Conservation (phyloP, 2,797 vertebrate species). For the Chanos chanos region DNA sequence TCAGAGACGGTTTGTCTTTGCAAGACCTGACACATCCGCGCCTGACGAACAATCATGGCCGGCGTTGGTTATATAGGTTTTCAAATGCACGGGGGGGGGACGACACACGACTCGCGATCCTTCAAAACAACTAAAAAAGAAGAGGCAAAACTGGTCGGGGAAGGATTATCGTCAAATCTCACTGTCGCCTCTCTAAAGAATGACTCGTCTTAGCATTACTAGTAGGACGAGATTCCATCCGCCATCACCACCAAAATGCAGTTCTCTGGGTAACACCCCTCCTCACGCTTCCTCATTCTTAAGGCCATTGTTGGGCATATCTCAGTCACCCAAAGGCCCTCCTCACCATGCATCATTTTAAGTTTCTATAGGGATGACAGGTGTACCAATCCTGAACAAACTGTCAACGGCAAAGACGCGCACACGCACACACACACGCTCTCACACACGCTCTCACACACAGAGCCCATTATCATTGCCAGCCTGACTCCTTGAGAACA, state of each 20-base stretch:
- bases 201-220: slow-evolving; percentile 48
- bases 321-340: slow-evolving; percentile 41
- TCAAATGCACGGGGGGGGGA: too few species aligned
- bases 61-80: too few species aligned
- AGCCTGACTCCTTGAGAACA: too few species aligned
- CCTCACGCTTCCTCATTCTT: slow-evolving; percentile 82
- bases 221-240: slow-evolving; percentile 71
- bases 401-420: background rate
- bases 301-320: slow-evolving; percentile 43
- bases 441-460: slow-evolving; percentile 2
- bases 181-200: slow-evolving; percentile 28
- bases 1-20: too few species aligned
- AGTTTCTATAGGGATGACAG: slow-evolving; percentile 56
- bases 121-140: too few species aligned
- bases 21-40: too few species aligned
- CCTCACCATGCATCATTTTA: slow-evolving; percentile 31
- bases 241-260: slow-evolving; percentile 47
- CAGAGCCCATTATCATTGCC: slow-evolving; percentile 33
- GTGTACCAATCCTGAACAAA: slow-evolving; percentile 47
- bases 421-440: slow-evolving; percentile 3
- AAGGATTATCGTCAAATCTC: slow-evolving; percentile 16
- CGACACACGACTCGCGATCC: too few species aligned
- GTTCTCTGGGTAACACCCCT: slow-evolving; percentile 36
- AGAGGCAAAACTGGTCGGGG: background rate
- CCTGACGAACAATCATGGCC: too few species aligned